Evolutionary conservation across 2,797 vertebrate species (phyloP).

Genomic region (Numenius phaeopus): DNA sequence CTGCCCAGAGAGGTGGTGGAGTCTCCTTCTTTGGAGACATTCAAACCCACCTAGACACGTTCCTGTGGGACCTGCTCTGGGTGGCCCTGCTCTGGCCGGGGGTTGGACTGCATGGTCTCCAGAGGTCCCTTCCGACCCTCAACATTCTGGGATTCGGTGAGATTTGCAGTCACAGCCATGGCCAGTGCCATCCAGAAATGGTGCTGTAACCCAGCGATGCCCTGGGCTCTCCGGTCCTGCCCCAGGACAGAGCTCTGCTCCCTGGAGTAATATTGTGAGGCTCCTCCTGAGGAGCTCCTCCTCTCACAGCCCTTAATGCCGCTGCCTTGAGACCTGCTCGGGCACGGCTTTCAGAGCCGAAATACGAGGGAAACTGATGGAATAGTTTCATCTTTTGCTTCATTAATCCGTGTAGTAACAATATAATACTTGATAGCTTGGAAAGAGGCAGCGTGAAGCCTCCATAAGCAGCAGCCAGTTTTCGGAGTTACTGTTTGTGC

Average conservation of each 20-base stretch:
- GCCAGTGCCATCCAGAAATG: background rate
- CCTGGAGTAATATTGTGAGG: background rate
- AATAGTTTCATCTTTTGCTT: background rate
- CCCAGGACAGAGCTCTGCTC: background rate
- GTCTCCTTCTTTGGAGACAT: background rate
- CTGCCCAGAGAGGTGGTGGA: background rate
- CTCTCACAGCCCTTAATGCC: background rate
- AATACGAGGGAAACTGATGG: background rate
- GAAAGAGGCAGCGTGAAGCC: constrained; percentile 1
- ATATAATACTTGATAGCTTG: background rate
- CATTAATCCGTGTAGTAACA: background rate
- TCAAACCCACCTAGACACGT: too few species aligned
- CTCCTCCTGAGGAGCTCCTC: background rate
- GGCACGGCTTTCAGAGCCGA: background rate
- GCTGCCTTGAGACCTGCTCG: background rate
- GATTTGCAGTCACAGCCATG: background rate
- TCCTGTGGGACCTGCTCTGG: too few species aligned
- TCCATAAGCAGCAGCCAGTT: constrained; percentile 34
- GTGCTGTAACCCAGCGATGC: too few species aligned
- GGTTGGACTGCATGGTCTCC: background rate
- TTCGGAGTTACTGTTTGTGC: constrained; percentile 38
- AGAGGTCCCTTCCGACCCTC: background rate
- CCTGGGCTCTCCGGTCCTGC: background rate
- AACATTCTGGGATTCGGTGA: background rate
- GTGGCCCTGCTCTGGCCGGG: background rate